A percentile compares a stretch with the other conserved stretches of the same genome.
phyloP scores from a whole-genome alignment of 2,888 invertebrate genomes.

The Ditula angustiorana region DNA sequence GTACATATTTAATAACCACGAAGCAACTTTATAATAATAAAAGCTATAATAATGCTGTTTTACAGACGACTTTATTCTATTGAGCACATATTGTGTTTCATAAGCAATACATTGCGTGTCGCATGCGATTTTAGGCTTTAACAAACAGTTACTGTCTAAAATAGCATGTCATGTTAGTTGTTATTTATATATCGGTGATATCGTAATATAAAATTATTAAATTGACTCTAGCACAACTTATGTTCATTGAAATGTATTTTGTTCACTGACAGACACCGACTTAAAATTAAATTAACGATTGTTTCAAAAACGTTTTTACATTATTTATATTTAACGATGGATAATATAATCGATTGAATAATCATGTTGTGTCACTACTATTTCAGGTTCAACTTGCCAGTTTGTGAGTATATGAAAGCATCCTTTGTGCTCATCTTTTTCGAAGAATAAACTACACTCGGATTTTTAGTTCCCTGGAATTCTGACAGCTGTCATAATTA shows the following conservation, averaged over 20 bases:
- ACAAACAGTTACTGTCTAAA: conserved; percentile 37
- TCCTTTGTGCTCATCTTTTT: neutral
- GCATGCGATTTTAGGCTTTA: conserved; percentile 39
- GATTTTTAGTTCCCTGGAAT: too few species aligned
- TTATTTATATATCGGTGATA: conserved; percentile 28
- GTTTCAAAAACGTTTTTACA: neutral
- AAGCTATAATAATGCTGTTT: conserved; percentile 46
- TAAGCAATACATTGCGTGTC: conserved; percentile 50
- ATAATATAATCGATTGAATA: too few species aligned
- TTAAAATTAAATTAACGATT: neutral
- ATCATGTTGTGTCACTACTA: neutral
- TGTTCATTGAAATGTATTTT: conserved; percentile 47
- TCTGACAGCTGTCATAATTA: too few species aligned
- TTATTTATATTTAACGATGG: too few species aligned
- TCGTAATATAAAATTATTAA: conserved; percentile 53
- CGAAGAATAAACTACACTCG: too few species aligned
- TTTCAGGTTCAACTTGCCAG: neutral
- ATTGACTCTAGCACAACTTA: conserved; percentile 69
- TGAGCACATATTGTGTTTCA: conserved; percentile 63
- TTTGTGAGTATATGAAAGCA: neutral
- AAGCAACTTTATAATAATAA: conserved; percentile 24
- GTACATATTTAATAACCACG: conserved; percentile 35
- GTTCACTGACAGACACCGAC: conserved; percentile 22
- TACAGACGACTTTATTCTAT: conserved; percentile 57
- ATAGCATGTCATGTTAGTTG: conserved; percentile 7